Percentiles rank a stretch among this genome's conserved stretches.
Conservation (phyloP, 2,113 vertebrate genomes). For the Dasyprocta punctata region DNA sequence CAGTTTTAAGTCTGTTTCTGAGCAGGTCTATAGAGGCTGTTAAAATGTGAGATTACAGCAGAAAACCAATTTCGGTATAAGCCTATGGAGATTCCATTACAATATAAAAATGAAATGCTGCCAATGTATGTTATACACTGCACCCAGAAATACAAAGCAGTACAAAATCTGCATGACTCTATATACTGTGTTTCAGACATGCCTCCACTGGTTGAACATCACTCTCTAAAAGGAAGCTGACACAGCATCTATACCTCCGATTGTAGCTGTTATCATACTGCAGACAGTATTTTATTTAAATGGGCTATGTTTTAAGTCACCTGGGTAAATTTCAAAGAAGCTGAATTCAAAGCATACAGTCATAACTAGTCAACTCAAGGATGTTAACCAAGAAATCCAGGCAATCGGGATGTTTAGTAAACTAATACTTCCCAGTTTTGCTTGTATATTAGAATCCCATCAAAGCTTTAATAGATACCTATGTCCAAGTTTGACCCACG, state of each 20-base stretch:
- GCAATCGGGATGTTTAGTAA: slow-evolving; percentile 6
- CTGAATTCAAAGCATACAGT: slow-evolving; percentile 48
- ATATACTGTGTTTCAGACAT: slow-evolving; percentile 62
- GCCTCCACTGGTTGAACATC: slow-evolving; percentile 41
- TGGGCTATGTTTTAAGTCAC: slow-evolving; percentile 58
- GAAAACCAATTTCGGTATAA: slow-evolving; percentile 72
- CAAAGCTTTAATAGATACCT: not conserved
- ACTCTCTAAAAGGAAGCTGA: slow-evolving; percentile 59
- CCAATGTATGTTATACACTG: slow-evolving; percentile 54
- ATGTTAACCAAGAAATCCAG: slow-evolving; percentile 39
- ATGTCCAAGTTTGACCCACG: not conserved
- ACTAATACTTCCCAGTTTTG: not conserved
- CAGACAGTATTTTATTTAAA: slow-evolving; percentile 62
- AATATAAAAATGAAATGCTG: slow-evolving; percentile 75
- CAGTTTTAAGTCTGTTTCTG: slow-evolving; percentile 64
- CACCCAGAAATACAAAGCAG: slow-evolving; percentile 74
- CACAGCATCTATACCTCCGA: not conserved
- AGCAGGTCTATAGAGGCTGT: slow-evolving; percentile 67
- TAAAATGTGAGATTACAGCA: slow-evolving; percentile 69
- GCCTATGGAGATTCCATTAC: slow-evolving; percentile 73
- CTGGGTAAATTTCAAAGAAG: slow-evolving; percentile 58
- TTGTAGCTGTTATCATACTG: slow-evolving; percentile 23
- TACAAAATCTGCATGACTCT: slow-evolving; percentile 57
- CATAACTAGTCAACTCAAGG: slow-evolving; percentile 30
- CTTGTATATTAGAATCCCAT: not conserved